A percentile compares a stretch with the other conserved stretches of the same genome.
phyloP scores from a whole-genome alignment of 2,888 invertebrate genomes.

The Eupithecia tripunctaria region DNA sequence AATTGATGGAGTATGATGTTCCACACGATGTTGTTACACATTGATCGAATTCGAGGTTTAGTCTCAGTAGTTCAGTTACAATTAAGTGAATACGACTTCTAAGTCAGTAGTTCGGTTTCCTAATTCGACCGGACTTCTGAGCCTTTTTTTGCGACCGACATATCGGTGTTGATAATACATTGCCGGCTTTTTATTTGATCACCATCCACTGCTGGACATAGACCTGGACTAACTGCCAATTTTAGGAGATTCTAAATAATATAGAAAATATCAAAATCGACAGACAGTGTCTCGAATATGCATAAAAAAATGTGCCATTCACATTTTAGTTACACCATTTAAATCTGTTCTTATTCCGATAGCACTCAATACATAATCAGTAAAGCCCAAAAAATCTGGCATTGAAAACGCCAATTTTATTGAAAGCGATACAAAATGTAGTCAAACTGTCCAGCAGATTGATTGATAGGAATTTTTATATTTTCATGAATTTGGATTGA shows the following conservation, averaged over 20 bases:
- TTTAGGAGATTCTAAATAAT: too few species aligned
- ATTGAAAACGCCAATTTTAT: constrained; percentile 37
- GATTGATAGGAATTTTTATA: constrained; percentile 49
- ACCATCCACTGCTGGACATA: too few species aligned
- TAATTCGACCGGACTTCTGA: too few species aligned
- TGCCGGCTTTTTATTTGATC: too few species aligned
- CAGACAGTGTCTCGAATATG: background rate
- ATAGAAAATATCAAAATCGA: too few species aligned
- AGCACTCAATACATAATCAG: background rate
- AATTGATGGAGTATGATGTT: background rate
- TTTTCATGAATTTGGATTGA: constrained; percentile 36
- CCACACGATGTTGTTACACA: background rate
- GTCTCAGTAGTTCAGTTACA: too few species aligned
- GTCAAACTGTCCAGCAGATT: constrained; percentile 45
- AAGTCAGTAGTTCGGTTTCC: too few species aligned
- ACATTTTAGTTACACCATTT: background rate
- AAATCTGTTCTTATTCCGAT: background rate
- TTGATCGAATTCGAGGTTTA: background rate
- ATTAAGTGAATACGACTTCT: too few species aligned
- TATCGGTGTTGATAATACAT: too few species aligned
- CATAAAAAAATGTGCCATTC: background rate
- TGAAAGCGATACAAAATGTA: constrained; percentile 41
- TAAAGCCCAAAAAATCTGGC: background rate
- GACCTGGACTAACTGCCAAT: too few species aligned
- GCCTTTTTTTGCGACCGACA: too few species aligned